These are phyloP conservation scores for Callocephalon fimbriatum DNA, from an alignment of 2,113 vertebrate species.

Conservation along the genomic window DNA sequence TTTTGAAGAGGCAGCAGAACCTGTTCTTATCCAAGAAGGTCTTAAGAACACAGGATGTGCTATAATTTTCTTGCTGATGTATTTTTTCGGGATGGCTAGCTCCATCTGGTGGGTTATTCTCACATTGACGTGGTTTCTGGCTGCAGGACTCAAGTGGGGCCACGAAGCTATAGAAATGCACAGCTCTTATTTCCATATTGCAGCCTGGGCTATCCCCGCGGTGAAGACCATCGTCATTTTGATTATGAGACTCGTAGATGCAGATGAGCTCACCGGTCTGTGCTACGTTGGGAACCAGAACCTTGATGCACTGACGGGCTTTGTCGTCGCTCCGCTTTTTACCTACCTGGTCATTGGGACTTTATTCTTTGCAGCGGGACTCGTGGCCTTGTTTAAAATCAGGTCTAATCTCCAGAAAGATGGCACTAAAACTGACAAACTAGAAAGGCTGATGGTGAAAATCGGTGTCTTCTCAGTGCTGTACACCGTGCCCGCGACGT, in stretches of 20 bases:
- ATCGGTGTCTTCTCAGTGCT: slow-evolving; percentile 98
- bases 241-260: slow-evolving; percentile 97
- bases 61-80: slow-evolving; percentile 98
- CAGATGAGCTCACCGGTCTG: slow-evolving; percentile 92
- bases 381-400: slow-evolving; percentile 98
- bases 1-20: slow-evolving; percentile 93
- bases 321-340: slow-evolving; percentile 95
- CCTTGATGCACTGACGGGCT: slow-evolving; percentile 93
- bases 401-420: slow-evolving; percentile 98
- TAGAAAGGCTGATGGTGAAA: slow-evolving; percentile 98
- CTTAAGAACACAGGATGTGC: slow-evolving; percentile 99
- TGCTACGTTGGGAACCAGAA: slow-evolving; percentile 97
- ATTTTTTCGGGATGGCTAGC: slow-evolving; percentile 99
- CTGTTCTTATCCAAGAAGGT: slow-evolving; percentile 96
- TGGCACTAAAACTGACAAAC: slow-evolving; percentile 97
- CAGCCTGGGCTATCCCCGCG: slow-evolving; percentile 97
- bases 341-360: slow-evolving; percentile 97
- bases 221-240: slow-evolving; percentile 98
- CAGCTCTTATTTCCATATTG: slow-evolving; percentile 99
- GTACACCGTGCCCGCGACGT: slow-evolving; percentile 97
- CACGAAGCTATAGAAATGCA: slow-evolving; percentile 99
- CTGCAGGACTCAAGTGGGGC: slow-evolving; percentile 97
- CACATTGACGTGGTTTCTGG: slow-evolving; percentile 97
- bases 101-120: slow-evolving; percentile 99
- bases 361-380: slow-evolving; percentile 93